Evolutionary conservation across 2,888 invertebrate species (phyloP).

Genomic region (Spilarctia lutea): DNA sequence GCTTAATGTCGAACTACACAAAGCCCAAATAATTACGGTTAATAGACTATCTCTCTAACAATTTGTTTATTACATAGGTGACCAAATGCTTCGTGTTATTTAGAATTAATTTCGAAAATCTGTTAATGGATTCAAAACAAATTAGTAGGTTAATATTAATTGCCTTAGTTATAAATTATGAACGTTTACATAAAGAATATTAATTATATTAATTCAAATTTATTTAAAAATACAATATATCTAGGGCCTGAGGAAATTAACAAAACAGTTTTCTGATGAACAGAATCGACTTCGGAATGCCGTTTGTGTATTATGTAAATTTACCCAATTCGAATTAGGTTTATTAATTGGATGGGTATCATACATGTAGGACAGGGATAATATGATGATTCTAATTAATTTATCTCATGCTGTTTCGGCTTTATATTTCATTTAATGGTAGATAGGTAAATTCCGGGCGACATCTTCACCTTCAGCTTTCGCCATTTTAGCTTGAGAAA

Average conservation of each 20-base stretch:
- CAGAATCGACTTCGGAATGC: not conserved
- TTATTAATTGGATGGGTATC: conserved; percentile 5
- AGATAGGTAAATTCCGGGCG: not conserved
- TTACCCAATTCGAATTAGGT: not conserved
- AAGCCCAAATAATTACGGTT: not conserved
- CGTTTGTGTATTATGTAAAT: conserved; percentile 12
- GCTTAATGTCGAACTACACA: not conserved
- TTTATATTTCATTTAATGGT: not conserved
- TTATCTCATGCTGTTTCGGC: not conserved
- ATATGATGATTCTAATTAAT: not conserved
- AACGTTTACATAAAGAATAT: not conserved
- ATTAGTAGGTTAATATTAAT: not conserved
- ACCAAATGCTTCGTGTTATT: not conserved
- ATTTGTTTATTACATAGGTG: not conserved
- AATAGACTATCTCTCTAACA: not conserved
- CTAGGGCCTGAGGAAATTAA: not conserved
- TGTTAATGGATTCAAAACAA: not conserved
- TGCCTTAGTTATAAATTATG: not conserved
- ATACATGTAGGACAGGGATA: not conserved
- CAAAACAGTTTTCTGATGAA: conserved; percentile 1
- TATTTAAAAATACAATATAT: not conserved
- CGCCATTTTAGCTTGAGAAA: not conserved
- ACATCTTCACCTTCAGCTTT: not conserved
- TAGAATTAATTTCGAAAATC: not conserved
- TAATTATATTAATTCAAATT: not conserved